These are phyloP conservation scores for Taenaris catops DNA, from an alignment of 2,888 invertebrate species.

Conservation along the genomic window DNA sequence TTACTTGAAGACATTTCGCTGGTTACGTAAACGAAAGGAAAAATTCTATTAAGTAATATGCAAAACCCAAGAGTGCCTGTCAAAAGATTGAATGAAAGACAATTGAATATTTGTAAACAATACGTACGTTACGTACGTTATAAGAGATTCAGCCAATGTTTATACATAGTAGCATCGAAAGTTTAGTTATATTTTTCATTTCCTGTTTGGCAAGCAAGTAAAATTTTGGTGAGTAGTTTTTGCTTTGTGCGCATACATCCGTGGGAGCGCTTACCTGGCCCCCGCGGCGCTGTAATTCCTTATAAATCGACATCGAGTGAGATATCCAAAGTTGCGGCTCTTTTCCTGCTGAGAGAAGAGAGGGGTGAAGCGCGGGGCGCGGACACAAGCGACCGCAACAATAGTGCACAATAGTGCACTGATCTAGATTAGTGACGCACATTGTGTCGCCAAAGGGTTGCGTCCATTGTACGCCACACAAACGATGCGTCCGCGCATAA, in stretches of 20 bases:
- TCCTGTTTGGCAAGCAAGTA: conserved; percentile 61
- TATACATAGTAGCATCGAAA: conserved; percentile 49
- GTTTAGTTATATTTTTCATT: conserved; percentile 63
- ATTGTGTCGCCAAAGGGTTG: conserved; percentile 79
- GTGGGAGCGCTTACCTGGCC: conserved; percentile 73
- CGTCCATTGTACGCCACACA: conserved; percentile 50
- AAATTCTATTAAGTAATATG: too few relatives aligned
- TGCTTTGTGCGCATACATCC: conserved; percentile 55
- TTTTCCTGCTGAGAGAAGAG: conserved; percentile 39
- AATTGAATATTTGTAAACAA: too few relatives aligned
- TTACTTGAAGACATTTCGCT: too few relatives aligned
- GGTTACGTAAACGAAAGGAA: too few relatives aligned
- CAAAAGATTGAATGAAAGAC: too few relatives aligned
- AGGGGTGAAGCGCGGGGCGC: conserved; percentile 29
- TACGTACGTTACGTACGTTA: too few relatives aligned
- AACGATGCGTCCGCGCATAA: conserved; percentile 53
- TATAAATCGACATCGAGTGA: conserved; percentile 78
- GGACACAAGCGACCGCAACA: conserved; percentile 34
- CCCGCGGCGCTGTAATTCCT: conserved; percentile 68
- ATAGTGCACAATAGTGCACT: conserved; percentile 65
- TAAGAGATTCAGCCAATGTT: conserved; percentile 26
- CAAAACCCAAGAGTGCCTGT: too few relatives aligned
- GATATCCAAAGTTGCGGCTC: conserved; percentile 57
- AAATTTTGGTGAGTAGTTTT: conserved; percentile 59
- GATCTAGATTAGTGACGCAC: conserved; percentile 78